phyloP scores from a whole-genome alignment of 2,113 vertebrate genomes.

The Rhadina sibilatrix region DNA sequence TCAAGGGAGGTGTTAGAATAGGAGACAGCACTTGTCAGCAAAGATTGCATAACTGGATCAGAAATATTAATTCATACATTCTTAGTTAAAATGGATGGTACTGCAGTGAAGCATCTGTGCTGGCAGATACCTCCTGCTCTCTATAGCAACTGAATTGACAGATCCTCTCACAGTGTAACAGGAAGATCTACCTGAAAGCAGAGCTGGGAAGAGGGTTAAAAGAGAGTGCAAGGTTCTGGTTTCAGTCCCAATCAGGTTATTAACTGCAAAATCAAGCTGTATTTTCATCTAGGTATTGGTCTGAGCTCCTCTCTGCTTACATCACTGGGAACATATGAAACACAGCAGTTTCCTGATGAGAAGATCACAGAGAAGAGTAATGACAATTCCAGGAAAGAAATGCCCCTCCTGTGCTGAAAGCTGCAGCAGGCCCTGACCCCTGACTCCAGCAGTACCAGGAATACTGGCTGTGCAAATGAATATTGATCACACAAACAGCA shows the following conservation, averaged over 20 bases:
- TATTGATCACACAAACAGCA: neutral
- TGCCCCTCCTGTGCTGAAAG: neutral
- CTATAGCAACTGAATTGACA: neutral
- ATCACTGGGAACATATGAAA: neutral
- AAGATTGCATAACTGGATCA: neutral
- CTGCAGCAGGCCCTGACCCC: neutral
- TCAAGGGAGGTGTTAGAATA: neutral
- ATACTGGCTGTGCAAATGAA: neutral
- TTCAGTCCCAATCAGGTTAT: neutral
- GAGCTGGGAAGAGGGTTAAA: neutral
- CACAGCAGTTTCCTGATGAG: neutral
- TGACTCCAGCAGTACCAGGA: neutral
- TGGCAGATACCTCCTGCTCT: neutral
- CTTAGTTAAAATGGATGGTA: neutral
- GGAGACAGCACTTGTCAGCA: neutral
- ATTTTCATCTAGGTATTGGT: neutral
- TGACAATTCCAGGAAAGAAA: neutral
- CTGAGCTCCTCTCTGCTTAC: neutral
- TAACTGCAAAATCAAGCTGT: constrained; percentile 12
- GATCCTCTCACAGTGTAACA: neutral
- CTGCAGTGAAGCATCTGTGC: neutral
- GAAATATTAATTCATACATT: neutral
- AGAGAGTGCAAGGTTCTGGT: neutral
- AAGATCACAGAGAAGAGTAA: neutral
- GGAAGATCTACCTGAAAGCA: neutral